Evolutionary conservation across 2,888 invertebrate species (phyloP).

Genomic region (Drosophila phalerata): DNA sequence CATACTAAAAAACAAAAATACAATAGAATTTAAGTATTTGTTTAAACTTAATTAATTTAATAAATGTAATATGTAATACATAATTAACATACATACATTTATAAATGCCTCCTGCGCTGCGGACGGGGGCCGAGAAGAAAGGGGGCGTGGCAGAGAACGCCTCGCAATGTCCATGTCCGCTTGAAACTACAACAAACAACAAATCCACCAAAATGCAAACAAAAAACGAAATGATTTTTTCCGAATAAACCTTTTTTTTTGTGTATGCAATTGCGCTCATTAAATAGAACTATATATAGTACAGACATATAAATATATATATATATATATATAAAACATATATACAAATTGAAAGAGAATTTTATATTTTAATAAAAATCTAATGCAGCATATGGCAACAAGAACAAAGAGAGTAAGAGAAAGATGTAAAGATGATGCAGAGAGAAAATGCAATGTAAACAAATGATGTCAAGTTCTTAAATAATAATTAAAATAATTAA

Average conservation of each 20-base stretch:
- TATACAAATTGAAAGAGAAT: conserved; percentile 52
- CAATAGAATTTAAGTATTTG: conserved; percentile 77
- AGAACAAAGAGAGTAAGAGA: conserved; percentile 45
- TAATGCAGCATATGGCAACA: conserved; percentile 61
- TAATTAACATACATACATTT: conserved; percentile 29
- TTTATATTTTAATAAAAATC: conserved; percentile 71
- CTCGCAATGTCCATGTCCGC: conserved; percentile 62
- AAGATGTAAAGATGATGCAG: conserved; percentile 24
- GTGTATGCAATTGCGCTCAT: conserved; percentile 69
- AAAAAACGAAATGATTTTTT: conserved; percentile 65
- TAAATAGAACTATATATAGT: conserved; percentile 47
- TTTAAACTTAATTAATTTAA: conserved; percentile 78
- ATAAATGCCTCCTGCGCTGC: conserved; percentile 43
- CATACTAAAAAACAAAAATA: conserved; percentile 44
- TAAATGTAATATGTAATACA: conserved; percentile 71
- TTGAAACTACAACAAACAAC: conserved; percentile 64
- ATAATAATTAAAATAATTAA: conserved; percentile 38
- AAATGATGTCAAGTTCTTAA: conserved; percentile 51
- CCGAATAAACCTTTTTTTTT: conserved; percentile 53
- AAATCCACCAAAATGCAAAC: conserved; percentile 53
- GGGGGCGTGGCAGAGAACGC: conserved; percentile 33
- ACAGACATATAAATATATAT: conserved; percentile 41
- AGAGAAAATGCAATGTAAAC: conserved; percentile 25
- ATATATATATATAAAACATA: conserved; percentile 30
- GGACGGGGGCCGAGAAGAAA: conserved; percentile 36